Evolutionary conservation across 2,888 invertebrate genomes (phyloP).

Genomic region (Pharmacophagus antenor): DNA sequence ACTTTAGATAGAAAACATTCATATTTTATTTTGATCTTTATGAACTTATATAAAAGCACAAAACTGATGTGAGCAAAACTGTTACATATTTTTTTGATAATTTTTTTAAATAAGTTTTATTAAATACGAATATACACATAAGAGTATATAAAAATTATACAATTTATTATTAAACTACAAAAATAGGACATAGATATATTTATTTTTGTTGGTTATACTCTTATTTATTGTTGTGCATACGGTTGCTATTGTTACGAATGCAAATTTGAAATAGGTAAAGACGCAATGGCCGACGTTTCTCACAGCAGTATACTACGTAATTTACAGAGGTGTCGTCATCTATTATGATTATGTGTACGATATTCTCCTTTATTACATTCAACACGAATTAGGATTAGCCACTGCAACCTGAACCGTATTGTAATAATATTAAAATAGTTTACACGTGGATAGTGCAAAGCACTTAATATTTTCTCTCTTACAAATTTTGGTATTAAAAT

Average conservation of each 20-base stretch:
- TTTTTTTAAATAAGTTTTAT: too few relatives aligned
- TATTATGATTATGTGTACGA: conserved; percentile 27
- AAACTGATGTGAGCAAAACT: too few relatives aligned
- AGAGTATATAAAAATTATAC: too few relatives aligned
- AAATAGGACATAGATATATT: not conserved
- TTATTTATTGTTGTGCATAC: conserved; percentile 4
- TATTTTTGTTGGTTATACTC: not conserved
- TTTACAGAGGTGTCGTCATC: conserved; percentile 27
- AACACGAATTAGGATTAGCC: conserved; percentile 8
- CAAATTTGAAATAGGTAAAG: conserved; percentile 20
- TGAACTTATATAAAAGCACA: too few relatives aligned
- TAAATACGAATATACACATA: too few relatives aligned
- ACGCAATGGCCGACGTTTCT: conserved; percentile 9
- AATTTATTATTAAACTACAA: too few relatives aligned
- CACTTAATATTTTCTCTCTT: conserved; percentile 34
- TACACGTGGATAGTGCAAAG: not conserved
- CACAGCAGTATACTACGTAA: conserved; percentile 19
- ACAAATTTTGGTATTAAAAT: conserved; percentile 41
- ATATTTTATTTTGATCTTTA: too few relatives aligned
- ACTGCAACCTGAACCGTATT: conserved; percentile 4
- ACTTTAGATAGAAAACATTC: too few relatives aligned
- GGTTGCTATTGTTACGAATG: conserved; percentile 24
- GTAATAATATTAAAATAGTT: not conserved
- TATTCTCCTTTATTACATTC: conserved; percentile 25
- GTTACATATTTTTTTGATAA: too few relatives aligned